These are phyloP conservation scores for Gallinago jamesoni DNA, from an alignment of 2,113 vertebrate genomes.

Conservation along the genomic window DNA sequence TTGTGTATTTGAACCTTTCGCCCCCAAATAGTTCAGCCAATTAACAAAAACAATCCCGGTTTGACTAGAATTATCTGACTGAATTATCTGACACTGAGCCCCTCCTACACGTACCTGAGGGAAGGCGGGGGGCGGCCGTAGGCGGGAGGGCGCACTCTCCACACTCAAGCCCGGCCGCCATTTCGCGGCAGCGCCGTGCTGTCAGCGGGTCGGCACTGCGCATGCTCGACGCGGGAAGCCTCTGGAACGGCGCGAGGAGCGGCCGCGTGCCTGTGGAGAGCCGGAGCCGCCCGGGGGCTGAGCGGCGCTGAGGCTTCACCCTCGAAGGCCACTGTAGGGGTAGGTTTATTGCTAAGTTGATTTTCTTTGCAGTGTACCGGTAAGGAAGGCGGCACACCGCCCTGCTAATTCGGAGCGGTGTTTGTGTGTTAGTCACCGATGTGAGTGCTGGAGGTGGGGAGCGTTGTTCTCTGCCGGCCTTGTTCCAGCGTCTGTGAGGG, in stretches of 20 bases:
- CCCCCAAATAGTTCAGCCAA: background rate
- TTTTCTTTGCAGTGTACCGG: rapidly evolving
- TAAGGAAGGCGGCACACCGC: too few relatives aligned
- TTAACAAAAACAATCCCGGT: too few relatives aligned
- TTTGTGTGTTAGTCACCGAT: rapidly evolving
- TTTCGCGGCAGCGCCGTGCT: too few relatives aligned
- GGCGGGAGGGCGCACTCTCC: too few relatives aligned
- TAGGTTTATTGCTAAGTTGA: background rate
- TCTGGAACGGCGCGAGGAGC: background rate
- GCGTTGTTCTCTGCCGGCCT: rapidly evolving
- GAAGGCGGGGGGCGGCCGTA: background rate
- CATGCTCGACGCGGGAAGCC: background rate
- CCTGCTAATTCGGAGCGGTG: rapidly evolving
- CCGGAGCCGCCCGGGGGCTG: too few relatives aligned
- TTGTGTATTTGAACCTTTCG: background rate
- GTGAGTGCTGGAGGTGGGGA: rapidly evolving
- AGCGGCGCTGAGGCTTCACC: background rate
- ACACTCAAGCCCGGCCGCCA: background rate
- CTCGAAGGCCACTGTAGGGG: rapidly evolving
- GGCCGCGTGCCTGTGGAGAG: too few relatives aligned
- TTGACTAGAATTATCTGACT: too few relatives aligned
- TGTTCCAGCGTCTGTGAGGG: rapidly evolving
- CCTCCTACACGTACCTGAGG: rapidly evolving
- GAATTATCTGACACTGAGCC: too few relatives aligned
- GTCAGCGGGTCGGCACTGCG: background rate